These are phyloP conservation scores for Ciconia boyciana DNA, from an alignment of 2,113 vertebrate species.

Conservation along the genomic window DNA sequence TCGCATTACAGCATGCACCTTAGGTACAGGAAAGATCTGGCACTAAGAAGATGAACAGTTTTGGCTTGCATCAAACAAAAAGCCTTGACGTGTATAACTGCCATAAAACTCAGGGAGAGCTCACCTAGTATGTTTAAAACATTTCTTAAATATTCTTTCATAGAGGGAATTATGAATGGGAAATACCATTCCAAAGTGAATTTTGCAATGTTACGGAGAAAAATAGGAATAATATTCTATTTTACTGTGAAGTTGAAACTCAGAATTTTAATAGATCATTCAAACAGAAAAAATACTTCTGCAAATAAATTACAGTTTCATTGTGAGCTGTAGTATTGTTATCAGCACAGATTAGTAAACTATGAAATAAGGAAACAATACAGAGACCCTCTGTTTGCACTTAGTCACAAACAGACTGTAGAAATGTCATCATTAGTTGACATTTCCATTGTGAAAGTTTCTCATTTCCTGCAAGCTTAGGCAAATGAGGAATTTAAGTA, in stretches of 20 bases:
- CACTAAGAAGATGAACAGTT: background rate
- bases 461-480: constrained; percentile 62
- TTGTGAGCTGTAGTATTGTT: background rate
- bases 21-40: background rate
- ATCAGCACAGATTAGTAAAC: background rate
- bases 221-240: background rate
- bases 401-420: constrained; percentile 6
- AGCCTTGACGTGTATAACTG: background rate
- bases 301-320: background rate
- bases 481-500: constrained; percentile 55
- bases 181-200: background rate
- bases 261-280: background rate
- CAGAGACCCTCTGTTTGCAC: background rate
- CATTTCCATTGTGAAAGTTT: constrained; percentile 43
- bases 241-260: background rate
- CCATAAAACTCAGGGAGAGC: background rate
- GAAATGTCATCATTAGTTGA: constrained; percentile 22
- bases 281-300: background rate
- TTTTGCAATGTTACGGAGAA: background rate
- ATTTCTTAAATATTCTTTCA: background rate
- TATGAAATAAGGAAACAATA: background rate
- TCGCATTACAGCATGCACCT: background rate
- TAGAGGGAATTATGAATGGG: background rate
- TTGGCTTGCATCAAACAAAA: background rate
- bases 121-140: background rate